These are phyloP conservation scores for Chrysemys picta DNA, from an alignment of 2,113 vertebrate genomes.

Conservation along the genomic window DNA sequence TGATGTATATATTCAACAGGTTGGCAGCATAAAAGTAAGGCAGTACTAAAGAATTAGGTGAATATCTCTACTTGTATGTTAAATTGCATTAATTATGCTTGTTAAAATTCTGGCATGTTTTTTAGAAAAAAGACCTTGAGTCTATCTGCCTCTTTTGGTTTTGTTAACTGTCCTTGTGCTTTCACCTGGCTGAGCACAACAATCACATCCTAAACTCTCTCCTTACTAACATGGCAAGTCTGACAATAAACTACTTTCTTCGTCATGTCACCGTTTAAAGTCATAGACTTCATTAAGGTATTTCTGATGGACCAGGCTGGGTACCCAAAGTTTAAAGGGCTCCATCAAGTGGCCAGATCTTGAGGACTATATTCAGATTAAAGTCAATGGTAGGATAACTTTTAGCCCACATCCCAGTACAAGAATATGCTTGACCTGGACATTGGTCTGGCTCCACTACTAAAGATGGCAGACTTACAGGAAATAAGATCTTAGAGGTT, in stretches of 20 bases:
- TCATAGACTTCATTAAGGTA: neutral
- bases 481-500: neutral
- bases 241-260: neutral
- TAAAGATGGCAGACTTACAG: neutral
- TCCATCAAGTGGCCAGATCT: neutral
- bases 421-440: neutral
- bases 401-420: neutral
- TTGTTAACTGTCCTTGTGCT: neutral
- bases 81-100: neutral
- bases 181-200: neutral
- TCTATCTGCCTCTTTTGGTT: neutral
- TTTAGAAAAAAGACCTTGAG: neutral
- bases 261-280: neutral
- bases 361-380: neutral
- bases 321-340: neutral
- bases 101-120: neutral
- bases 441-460: neutral
- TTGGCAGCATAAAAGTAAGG: neutral
- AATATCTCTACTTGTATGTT: neutral
- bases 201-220: neutral
- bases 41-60: neutral
- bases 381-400: neutral
- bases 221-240: neutral
- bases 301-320: neutral
- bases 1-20: neutral